Base-by-base conservation (phyloP, 2,113 vertebrate genomes). In the Myocastor coypus region DNA sequence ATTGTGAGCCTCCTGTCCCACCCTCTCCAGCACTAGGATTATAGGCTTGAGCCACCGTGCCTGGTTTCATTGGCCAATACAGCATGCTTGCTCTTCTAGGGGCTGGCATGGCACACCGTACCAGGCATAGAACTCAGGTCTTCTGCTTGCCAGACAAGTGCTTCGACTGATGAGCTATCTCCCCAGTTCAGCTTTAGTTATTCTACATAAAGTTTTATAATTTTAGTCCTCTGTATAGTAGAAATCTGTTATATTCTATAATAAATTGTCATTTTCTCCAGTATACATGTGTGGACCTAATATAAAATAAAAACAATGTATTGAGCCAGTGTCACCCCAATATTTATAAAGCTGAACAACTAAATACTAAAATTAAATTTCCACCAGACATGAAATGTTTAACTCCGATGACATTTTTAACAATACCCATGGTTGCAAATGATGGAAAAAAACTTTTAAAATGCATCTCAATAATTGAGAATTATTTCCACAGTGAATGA, bases 281-380 rank as follows among this genome's bases (percentile, higher is more conserved):
- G n/a, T 50, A 34, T 16, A 59, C 3, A 57, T 32, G 52, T 50
- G 50, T 40, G 8, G 0, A 34, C 7, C 17, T 46, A 71, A 89
- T 81, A 42, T 73, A 64, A 63, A 28, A 89, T 61, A 80, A 37
- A 89, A 83, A 40, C 42, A 50, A 46, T 28, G 57, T 92, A 82
- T 50, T 92, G 5, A 77, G 7, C 6, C 16, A 50, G 8, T n/a
- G 17, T 83, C 16, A 30, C 9, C 13, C n/a, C 77, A 88, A n/a
- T 16, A 83, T 32, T 63, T 14, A 68, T 77, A 83, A 77, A 88
- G 32, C 6, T 59, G 69, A 83, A 77, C 66, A 42, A 57, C 34
- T 59, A 92, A 77, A 75, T 40, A 77, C 13, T 78, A 28, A 92
- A 77, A 84, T 42, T 73, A 64, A 57, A 22, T 86, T 92, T 78